Evolutionary conservation across 2,113 vertebrate genomes (phyloP).

Genomic region (Cyprinus carpio): DNA sequence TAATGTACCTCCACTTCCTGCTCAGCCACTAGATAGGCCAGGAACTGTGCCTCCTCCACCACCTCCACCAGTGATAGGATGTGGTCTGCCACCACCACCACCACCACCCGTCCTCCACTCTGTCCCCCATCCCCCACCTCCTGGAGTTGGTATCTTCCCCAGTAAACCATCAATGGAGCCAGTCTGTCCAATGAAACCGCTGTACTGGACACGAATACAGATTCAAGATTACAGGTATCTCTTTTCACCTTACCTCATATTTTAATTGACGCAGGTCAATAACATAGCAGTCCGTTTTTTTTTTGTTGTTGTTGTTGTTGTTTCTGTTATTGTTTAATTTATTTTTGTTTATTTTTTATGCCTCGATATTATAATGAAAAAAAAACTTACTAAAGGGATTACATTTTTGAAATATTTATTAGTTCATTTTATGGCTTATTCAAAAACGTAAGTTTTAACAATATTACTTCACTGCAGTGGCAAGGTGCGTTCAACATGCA

Average conservation of each 20-base stretch:
- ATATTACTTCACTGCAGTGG: too few relatives aligned
- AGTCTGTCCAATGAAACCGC: slow-evolving; percentile 90
- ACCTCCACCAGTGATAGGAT: slow-evolving; percentile 14
- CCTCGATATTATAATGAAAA: too few relatives aligned
- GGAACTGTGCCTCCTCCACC: slow-evolving; percentile 49
- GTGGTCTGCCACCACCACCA: slow-evolving; percentile 37
- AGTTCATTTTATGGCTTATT: too few relatives aligned
- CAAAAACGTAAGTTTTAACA: too few relatives aligned
- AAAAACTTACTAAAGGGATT: too few relatives aligned
- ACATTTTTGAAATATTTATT: too few relatives aligned
- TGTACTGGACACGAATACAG: slow-evolving; percentile 97
- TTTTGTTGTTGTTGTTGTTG: too few relatives aligned
- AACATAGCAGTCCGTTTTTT: too few relatives aligned
- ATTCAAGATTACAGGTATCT: slow-evolving; percentile 85
- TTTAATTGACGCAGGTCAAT: neutral
- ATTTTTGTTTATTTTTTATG: too few relatives aligned
- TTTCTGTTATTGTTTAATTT: too few relatives aligned
- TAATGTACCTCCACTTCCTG: slow-evolving; percentile 22
- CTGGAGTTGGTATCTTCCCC: slow-evolving; percentile 55
- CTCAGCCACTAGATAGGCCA: neutral
- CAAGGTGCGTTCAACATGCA: too few relatives aligned
- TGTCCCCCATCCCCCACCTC: slow-evolving; percentile 54
- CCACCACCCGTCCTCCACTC: slow-evolving; percentile 19
- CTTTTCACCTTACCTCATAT: neutral
- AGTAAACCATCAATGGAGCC: slow-evolving; percentile 83